Conservation (phyloP, 2,888 invertebrate species). For the Harpagoxenus sublaevis region DNA sequence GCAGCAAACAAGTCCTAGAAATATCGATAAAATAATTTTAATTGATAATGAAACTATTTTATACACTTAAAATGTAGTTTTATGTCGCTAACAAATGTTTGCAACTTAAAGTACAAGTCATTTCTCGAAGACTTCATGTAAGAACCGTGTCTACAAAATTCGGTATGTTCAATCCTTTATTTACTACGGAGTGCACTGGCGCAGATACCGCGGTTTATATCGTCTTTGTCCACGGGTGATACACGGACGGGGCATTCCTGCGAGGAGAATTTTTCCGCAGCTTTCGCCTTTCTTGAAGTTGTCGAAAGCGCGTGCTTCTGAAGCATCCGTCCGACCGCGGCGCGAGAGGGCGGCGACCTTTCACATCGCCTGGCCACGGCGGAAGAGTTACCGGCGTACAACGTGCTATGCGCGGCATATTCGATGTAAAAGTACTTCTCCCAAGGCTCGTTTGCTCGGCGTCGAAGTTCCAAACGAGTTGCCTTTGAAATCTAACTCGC, state of each 20-base stretch:
- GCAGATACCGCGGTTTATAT: conserved; percentile 30
- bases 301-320: conserved; percentile 71
- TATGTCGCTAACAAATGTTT: not conserved
- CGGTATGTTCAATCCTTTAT: conserved; percentile 21
- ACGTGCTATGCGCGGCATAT: conserved; percentile 64
- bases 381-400: conserved; percentile 53
- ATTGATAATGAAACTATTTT: not conserved
- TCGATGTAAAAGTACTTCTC: conserved; percentile 71
- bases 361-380: conserved; percentile 37
- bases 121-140: not conserved
- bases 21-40: not conserved
- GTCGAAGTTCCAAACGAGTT: conserved; percentile 74
- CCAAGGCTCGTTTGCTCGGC: conserved; percentile 72
- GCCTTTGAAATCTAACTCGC: conserved; percentile 75
- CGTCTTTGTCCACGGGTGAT: conserved; percentile 33
- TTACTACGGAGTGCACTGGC: conserved; percentile 22
- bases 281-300: conserved; percentile 62
- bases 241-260: conserved; percentile 27
- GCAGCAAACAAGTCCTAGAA: not conserved
- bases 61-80: not conserved
- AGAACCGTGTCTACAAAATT: conserved; percentile 6
- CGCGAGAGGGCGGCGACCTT: conserved; percentile 27
- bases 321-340: conserved; percentile 55
- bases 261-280: conserved; percentile 34
- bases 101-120: not conserved